These are phyloP conservation scores for Paraescarpia echinospica DNA, from an alignment of 1,140 invertebrate species.

Conservation along the genomic window DNA sequence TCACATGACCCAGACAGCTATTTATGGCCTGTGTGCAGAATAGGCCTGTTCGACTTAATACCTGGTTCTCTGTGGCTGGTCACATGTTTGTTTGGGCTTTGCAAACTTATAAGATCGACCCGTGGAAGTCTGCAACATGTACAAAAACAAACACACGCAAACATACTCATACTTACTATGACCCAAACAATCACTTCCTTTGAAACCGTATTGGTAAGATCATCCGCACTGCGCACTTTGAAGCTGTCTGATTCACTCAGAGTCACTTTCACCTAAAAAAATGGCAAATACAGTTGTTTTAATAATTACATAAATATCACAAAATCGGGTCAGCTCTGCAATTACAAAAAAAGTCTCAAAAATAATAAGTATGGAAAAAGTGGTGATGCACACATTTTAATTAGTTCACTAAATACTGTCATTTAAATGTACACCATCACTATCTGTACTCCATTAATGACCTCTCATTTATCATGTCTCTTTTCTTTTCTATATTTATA, in stretches of 20 bases:
- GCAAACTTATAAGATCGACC: not conserved
- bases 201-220: not conserved
- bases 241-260: not conserved
- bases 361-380: too few species aligned
- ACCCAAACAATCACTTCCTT: not conserved
- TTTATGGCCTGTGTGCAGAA: too few species aligned
- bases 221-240: not conserved
- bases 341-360: not conserved
- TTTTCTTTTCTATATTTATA: too few species aligned
- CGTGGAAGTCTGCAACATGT: not conserved
- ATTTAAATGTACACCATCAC: too few species aligned
- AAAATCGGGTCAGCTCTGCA: not conserved
- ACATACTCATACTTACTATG: not conserved
- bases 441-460: too few species aligned
- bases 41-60: too few species aligned
- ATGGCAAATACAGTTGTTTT: not conserved
- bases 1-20: too few species aligned
- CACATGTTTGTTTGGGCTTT: too few species aligned
- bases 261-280: not conserved
- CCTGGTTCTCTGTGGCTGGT: too few species aligned
- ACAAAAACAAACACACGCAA: not conserved
- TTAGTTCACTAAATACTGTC: too few species aligned
- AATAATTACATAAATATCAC: not conserved
- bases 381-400: too few species aligned
- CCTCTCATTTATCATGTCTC: too few species aligned